These are phyloP conservation scores for Condylura cristata DNA, from an alignment of 2,113 vertebrate species.

Conservation along the genomic window DNA sequence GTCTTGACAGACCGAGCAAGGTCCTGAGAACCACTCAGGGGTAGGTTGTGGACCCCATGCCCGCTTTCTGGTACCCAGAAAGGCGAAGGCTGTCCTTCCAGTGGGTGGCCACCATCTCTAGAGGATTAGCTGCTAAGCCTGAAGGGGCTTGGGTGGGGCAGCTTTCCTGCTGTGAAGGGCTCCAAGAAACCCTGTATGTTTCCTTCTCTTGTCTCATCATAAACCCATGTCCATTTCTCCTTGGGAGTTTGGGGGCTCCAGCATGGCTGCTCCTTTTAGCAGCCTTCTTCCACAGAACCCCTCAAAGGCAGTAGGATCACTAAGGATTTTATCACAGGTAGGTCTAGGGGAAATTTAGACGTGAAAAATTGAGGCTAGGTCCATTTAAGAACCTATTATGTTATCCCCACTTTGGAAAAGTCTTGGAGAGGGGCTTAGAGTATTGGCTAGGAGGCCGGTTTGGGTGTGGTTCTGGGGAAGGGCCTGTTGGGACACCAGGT, in stretches of 20 bases:
- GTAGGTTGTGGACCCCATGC: not conserved
- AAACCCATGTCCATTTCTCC: not conserved
- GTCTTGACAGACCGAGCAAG: constrained; percentile 24
- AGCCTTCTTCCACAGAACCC: not conserved
- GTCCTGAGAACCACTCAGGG: not conserved
- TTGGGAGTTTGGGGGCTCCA: not conserved
- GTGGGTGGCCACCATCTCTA: not conserved
- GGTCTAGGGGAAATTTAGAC: not conserved
- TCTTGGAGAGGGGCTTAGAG: not conserved
- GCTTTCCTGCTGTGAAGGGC: not conserved
- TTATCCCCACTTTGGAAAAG: not conserved
- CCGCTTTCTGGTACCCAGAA: not conserved
- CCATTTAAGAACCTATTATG: not conserved
- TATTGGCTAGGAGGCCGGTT: not conserved
- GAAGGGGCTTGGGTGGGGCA: not conserved
- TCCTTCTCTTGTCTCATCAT: no score
- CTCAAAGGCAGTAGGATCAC: not conserved
- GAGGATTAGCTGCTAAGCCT: not conserved
- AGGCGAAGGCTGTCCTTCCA: not conserved
- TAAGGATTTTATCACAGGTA: not conserved
- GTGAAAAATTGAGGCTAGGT: not conserved
- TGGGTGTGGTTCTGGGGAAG: not conserved
- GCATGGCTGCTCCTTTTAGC: not conserved
- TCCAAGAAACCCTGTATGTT: not conserved
- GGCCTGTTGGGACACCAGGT: not conserved